A percentile compares a stretch with the other conserved stretches of the same genome.
phyloP scores from a whole-genome alignment of 2,888 invertebrate species.

The Meteorus cinctellus region DNA sequence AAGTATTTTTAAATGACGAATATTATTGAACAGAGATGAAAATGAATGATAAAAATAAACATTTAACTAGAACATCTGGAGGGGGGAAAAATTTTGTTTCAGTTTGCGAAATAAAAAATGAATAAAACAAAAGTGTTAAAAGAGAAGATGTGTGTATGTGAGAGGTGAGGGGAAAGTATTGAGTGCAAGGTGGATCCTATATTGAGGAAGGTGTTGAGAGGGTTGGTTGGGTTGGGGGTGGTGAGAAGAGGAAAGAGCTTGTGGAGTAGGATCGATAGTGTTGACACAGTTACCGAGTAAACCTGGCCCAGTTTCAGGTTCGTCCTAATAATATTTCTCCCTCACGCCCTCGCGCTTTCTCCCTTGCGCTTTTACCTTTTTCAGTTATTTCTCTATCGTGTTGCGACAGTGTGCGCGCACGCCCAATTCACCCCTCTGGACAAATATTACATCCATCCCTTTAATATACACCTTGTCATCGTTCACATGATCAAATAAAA shows the following conservation, averaged over 20 bases:
- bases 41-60: too few species aligned
- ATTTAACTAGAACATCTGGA: too few species aligned
- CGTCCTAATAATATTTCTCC: constrained; percentile 53
- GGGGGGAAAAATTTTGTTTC: too few species aligned
- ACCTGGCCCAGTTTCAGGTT: constrained; percentile 70
- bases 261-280: constrained; percentile 63
- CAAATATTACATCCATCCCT: constrained; percentile 38
- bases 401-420: background rate
- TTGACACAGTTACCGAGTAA: constrained; percentile 73
- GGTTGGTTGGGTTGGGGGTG: constrained; percentile 16
- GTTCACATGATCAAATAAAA: background rate
- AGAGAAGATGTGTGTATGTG: too few species aligned
- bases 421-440: background rate
- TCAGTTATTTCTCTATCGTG: constrained; percentile 24
- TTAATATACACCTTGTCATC: constrained; percentile 39
- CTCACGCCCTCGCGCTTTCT: constrained; percentile 46
- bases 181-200: constrained; percentile 39
- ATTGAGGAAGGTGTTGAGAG: background rate
- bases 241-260: constrained; percentile 24
- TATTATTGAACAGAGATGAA: too few species aligned
- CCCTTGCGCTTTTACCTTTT: constrained; percentile 54
- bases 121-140: too few species aligned
- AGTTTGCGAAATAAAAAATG: too few species aligned
- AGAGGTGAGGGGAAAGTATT: constrained; percentile 33
- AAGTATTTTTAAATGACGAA: too few species aligned